phyloP scores from a whole-genome alignment of 2,113 vertebrate species.

The Nibea albiflora region DNA sequence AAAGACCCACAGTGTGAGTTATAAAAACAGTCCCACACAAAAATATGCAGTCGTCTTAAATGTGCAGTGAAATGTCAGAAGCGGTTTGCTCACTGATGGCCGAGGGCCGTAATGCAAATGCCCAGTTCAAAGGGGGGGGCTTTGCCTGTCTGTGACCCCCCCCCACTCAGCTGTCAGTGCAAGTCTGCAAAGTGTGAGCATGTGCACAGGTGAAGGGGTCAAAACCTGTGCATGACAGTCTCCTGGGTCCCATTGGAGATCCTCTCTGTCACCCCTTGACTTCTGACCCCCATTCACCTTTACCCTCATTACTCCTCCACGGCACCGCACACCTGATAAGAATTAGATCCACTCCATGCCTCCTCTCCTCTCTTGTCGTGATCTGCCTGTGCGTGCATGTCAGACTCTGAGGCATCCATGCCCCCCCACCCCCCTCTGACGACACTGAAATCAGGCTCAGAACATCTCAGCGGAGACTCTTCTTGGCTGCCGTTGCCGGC shows the following conservation, averaged over 20 bases:
- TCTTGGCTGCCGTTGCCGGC: slow-evolving; percentile 19
- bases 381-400: slow-evolving; percentile 50
- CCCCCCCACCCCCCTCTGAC: slow-evolving; percentile 11
- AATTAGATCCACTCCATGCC: slow-evolving; percentile 60
- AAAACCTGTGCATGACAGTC: slow-evolving; percentile 51
- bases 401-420: slow-evolving; percentile 42
- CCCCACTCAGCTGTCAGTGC: slow-evolving; percentile 50
- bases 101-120: slow-evolving; percentile 25
- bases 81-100: slow-evolving; percentile 41
- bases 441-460: slow-evolving; percentile 37
- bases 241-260: slow-evolving; percentile 64
- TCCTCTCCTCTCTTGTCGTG: slow-evolving; percentile 14
- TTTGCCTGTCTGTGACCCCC: slow-evolving; percentile 35
- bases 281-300: slow-evolving; percentile 60
- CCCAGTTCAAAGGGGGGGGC: slow-evolving; percentile 1
- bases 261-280: slow-evolving; percentile 62
- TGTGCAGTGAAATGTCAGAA: slow-evolving; percentile 67
- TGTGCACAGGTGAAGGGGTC: slow-evolving; percentile 72
- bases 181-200: slow-evolving; percentile 59
- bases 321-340: slow-evolving; percentile 71
- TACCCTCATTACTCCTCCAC: slow-evolving; percentile 62
- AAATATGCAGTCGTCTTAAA: slow-evolving; percentile 62
- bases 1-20: slow-evolving; percentile 97
- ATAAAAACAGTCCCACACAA: slow-evolving; percentile 60
- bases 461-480: slow-evolving; percentile 62